Evolutionary conservation across 1,140 invertebrate genomes (phyloP).

Genomic region (Musca vetustissima): DNA sequence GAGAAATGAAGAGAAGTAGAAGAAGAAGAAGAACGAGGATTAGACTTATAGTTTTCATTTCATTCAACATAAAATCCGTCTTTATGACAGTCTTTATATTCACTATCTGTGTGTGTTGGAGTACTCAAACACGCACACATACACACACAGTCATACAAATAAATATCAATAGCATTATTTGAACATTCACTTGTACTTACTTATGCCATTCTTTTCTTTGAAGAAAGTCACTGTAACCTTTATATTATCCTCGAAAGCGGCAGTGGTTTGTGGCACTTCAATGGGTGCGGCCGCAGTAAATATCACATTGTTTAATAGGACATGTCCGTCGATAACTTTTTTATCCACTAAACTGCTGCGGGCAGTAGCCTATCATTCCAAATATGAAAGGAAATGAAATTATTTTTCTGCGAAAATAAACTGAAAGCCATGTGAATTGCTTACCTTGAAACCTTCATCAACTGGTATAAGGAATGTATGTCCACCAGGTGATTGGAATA

Average conservation of each 20-base stretch:
- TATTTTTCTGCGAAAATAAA: background rate
- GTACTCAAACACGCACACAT: background rate
- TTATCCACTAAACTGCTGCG: conserved; percentile 67
- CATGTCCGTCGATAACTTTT: conserved; percentile 86
- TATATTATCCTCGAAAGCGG: conserved; percentile 79
- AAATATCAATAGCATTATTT: background rate
- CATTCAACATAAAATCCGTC: too few species aligned
- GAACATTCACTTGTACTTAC: conserved; percentile 54
- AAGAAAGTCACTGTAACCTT: conserved; percentile 79
- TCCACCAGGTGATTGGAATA: conserved; percentile 74
- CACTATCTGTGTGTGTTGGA: too few species aligned
- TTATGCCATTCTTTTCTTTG: conserved; percentile 64
- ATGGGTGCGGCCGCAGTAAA: conserved; percentile 79
- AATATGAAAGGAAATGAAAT: too few species aligned
- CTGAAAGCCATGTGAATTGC: background rate
- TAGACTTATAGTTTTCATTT: too few species aligned
- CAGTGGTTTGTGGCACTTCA: conserved; percentile 70
- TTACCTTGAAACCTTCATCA: conserved; percentile 84
- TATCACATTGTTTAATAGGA: conserved; percentile 83
- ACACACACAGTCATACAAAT: background rate
- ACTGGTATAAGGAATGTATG: conserved; percentile 88
- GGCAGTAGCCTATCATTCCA: conserved; percentile 57
- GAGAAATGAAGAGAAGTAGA: background rate
- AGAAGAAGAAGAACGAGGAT: too few species aligned
- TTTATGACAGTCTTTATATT: too few species aligned